phyloP scores from a whole-genome alignment of 2,797 vertebrate genomes.

The Etheostoma nigrum region DNA sequence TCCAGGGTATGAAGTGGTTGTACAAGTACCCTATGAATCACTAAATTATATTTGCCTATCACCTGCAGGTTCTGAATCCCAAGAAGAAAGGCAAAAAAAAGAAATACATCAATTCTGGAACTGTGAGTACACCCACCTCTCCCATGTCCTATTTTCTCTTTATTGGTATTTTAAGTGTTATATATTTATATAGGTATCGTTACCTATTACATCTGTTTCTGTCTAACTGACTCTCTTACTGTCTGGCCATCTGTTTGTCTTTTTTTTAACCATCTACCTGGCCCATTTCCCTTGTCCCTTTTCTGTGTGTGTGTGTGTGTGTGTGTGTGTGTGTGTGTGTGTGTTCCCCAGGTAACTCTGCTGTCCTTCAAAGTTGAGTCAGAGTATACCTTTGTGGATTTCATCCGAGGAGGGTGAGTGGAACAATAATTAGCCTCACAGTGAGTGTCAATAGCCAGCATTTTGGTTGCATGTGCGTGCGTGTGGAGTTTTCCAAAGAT shows the following conservation, averaged over 20 bases:
- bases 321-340: conserved; percentile 23
- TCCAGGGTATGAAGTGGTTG: conserved; percentile 46
- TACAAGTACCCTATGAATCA: conserved; percentile 42
- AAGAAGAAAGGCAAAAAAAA: conserved; percentile 98
- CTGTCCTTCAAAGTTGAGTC: conserved; percentile 97
- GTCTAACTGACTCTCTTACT: conserved; percentile 18
- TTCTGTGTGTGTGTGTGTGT: conserved; percentile 17
- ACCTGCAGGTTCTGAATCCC: conserved; percentile 90
- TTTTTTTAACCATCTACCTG: conserved; percentile 37
- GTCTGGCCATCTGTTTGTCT: conserved; percentile 49
- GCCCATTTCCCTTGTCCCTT: conserved; percentile 13
- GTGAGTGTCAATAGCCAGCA: conserved; percentile 37
- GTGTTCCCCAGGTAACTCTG: conserved; percentile 90
- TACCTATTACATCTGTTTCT: conserved; percentile 42
- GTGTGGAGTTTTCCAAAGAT: conserved; percentile 7
- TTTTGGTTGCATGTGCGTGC: conserved; percentile 30
- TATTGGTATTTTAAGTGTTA: conserved; percentile 13
- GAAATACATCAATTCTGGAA: conserved; percentile 96
- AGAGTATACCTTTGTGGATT: conserved; percentile 97
- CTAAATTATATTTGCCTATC: conserved; percentile 25
- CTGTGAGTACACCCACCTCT: conserved; percentile 84
- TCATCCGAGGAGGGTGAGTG: conserved; percentile 97
- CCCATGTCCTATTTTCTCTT: conserved; percentile 12
- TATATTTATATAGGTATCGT: conserved; percentile 24
- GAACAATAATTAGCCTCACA: conserved; percentile 66